Base-by-base conservation (phyloP, 2,797 vertebrate genomes). In the Betta splendens region DNA sequence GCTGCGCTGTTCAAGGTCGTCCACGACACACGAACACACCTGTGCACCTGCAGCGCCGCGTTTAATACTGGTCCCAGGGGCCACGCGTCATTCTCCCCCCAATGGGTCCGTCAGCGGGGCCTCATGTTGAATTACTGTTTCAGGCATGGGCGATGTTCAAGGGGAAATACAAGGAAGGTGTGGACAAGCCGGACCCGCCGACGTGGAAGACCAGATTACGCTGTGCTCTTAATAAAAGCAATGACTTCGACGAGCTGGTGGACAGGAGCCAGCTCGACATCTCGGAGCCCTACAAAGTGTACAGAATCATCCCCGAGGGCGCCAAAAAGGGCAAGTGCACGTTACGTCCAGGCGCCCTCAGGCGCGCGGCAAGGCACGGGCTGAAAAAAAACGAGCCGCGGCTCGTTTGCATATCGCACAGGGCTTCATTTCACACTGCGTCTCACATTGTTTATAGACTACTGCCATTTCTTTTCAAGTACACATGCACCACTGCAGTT, bases 131-230 rank as follows among this genome's bases (percentile, higher is more conserved):
- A 5, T 68, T 35, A 42, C 63, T 52, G 23, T 86, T 74, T 72
- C 74, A 99, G 98, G 98, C 94, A 25, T 99, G 98, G 98, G 98
- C 97, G 20, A 75, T 98, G 62, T 99, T 99, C 88, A 99, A 99
- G 88, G 98, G 98, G 15, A 99, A 99, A 91, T 94, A 93, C 85
- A 94, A 95, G 70, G 97, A 98, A 86, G 97, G 97, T 29, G 91
- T 99, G 26, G 98, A 99, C 85, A 98, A 98, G 80, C 97, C 96
- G 22, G 97, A 99, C 69, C 97, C 97, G 31, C 97, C 98, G 1
- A 98, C 97, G 15, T 99, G 98, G 98, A 99, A 99, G 89, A 99
- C 98, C 3, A 93, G 98, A 56, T 87, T 99, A 57, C 92, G 97
- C 21, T 99, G 98, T 70, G 97, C 97, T 73, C 92, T 98, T 68